Percentiles rank a stretch among this genome's conserved stretches.
phyloP scores from a whole-genome alignment of 2,888 invertebrate species.

The Rhagophthalmus giganteus region DNA sequence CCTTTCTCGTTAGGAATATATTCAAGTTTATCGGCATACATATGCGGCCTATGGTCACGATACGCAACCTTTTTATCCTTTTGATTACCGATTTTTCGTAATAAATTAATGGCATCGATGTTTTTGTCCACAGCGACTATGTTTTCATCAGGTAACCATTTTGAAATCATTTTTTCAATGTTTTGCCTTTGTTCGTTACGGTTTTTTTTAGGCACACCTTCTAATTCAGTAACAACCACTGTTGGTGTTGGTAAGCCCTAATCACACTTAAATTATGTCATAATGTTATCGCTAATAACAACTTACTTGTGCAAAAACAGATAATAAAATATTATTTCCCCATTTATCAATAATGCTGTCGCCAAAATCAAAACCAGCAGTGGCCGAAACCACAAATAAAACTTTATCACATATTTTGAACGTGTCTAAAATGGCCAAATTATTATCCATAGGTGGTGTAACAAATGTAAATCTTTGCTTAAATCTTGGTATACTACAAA shows the following conservation, averaged over 20 bases:
- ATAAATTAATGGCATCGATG: slow-evolving; percentile 73
- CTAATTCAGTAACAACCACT: slow-evolving; percentile 73
- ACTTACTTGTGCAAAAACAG: slow-evolving; percentile 73
- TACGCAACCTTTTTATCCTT: slow-evolving; percentile 75
- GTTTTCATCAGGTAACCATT: slow-evolving; percentile 83
- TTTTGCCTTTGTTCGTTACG: slow-evolving; percentile 68
- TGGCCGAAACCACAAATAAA: slow-evolving; percentile 75
- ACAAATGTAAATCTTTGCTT: slow-evolving; percentile 87
- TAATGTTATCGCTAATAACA: not conserved
- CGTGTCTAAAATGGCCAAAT: slow-evolving; percentile 77
- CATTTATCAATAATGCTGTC: slow-evolving; percentile 76
- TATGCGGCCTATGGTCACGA: slow-evolving; percentile 79
- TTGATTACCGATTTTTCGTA: slow-evolving; percentile 76
- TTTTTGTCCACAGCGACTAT: slow-evolving; percentile 75
- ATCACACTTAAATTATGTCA: not conserved
- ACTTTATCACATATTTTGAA: slow-evolving; percentile 86
- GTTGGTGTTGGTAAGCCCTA: slow-evolving; percentile 75
- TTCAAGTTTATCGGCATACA: slow-evolving; percentile 80
- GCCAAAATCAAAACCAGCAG: slow-evolving; percentile 55
- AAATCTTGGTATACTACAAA: slow-evolving; percentile 77
- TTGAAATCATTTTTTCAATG: slow-evolving; percentile 66
- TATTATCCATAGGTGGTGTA: slow-evolving; percentile 71
- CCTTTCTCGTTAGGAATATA: slow-evolving; percentile 60
- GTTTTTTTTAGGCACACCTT: slow-evolving; percentile 74
- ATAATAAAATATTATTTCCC: slow-evolving; percentile 76